Percentiles rank a stretch among this genome's conserved stretches.
Evolutionary conservation across 2,888 invertebrate genomes (phyloP).

Genomic region (Cerastoderma edule): DNA sequence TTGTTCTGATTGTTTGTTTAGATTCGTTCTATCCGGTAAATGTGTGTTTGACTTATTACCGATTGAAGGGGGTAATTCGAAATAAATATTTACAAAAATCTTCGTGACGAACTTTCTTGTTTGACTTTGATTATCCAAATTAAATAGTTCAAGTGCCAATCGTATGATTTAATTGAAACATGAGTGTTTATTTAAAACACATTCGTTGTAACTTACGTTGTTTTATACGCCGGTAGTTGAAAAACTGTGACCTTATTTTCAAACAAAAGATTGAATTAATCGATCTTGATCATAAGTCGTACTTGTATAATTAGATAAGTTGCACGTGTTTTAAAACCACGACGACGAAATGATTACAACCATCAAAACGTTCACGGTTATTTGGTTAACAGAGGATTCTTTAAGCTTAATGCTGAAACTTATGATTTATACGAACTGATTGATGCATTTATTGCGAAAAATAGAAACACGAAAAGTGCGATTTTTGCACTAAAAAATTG

Average conservation of each 20-base stretch:
- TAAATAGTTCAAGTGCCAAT: neutral
- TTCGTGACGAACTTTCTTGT: constrained; percentile 14
- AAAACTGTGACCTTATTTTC: no score
- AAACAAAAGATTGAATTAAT: no score
- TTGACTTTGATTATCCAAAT: constrained; percentile 4
- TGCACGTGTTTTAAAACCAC: neutral
- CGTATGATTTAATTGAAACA: neutral
- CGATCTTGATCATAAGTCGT: neutral
- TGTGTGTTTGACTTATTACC: neutral
- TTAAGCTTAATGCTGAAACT: no score
- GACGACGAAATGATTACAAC: neutral
- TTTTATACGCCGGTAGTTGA: no score
- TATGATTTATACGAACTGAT: neutral
- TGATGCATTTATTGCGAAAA: neutral
- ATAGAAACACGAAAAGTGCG: no score
- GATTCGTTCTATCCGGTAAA: neutral
- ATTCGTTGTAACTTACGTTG: neutral
- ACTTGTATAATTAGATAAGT: neutral
- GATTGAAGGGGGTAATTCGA: neutral
- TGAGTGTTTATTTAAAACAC: constrained; percentile 5
- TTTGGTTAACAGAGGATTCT: no score
- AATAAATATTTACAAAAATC: constrained; percentile 14
- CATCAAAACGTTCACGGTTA: neutral
- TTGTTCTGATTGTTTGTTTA: neutral
- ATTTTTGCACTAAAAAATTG: no score